These are phyloP conservation scores for Sebastes ruberrimus DNA, from an alignment of 2,797 vertebrate genomes.

Conservation along the genomic window DNA sequence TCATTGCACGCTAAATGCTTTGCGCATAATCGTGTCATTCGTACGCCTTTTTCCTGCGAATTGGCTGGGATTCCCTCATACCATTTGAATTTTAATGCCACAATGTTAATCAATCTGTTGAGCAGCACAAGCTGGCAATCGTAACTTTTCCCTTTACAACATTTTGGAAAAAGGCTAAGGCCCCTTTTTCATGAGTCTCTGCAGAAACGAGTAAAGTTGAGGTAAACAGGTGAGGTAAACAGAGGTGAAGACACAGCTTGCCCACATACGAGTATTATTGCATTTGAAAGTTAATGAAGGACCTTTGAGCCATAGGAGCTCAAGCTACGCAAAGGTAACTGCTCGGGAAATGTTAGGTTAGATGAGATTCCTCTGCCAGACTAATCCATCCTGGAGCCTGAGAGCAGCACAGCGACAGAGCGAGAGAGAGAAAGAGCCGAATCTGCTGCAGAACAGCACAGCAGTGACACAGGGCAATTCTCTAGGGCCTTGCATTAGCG, in stretches of 20 bases:
- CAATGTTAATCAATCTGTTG: too few relatives aligned
- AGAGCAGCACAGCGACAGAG: constrained; percentile 47
- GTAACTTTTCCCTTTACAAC: not conserved
- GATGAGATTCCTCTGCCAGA: constrained; percentile 80
- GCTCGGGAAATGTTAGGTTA: constrained; percentile 83
- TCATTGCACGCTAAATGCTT: not conserved
- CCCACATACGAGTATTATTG: constrained; percentile 51
- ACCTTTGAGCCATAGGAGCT: constrained; percentile 73
- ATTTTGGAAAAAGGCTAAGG: not conserved
- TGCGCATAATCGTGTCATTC: not conserved
- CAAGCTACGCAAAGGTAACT: constrained; percentile 77
- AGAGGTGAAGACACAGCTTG: constrained; percentile 36
- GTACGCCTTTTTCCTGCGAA: not conserved
- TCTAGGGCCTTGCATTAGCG: constrained; percentile 86
- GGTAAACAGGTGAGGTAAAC: constrained; percentile 59
- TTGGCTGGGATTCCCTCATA: not conserved
- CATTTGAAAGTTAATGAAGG: constrained; percentile 75
- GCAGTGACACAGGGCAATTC: constrained; percentile 84
- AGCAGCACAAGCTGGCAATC: not conserved
- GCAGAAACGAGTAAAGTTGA: constrained; percentile 25
- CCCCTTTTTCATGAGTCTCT: not conserved
- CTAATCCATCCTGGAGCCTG: constrained; percentile 82
- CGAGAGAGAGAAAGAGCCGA: constrained; percentile 43
- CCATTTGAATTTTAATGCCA: not conserved
- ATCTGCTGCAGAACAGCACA: constrained; percentile 74